phyloP scores from a whole-genome alignment of 2,888 invertebrate genomes.

The Macaria notata region DNA sequence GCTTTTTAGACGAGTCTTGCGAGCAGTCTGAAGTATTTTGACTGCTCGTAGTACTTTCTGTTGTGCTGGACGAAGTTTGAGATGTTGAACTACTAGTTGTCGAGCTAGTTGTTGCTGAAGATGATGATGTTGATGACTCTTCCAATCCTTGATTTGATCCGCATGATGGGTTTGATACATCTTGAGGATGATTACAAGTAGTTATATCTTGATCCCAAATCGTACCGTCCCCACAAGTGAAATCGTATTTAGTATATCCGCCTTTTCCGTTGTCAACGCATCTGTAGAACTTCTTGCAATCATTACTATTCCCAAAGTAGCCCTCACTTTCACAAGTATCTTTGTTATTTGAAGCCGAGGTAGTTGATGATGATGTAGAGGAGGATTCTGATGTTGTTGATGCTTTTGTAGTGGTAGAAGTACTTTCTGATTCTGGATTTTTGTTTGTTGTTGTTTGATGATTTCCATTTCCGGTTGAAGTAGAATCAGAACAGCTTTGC shows the following conservation, averaged over 20 bases:
- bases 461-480: conserved; percentile 36
- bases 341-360: conserved; percentile 35
- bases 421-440: conserved; percentile 39
- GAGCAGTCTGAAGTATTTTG: conserved; percentile 48
- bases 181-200: conserved; percentile 71
- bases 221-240: conserved; percentile 85
- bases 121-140: conserved; percentile 34
- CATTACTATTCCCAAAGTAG: conserved; percentile 82
- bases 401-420: conserved; percentile 33
- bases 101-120: conserved; percentile 32
- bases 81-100: conserved; percentile 22
- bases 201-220: conserved; percentile 85
- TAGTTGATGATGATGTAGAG: conserved; percentile 31
- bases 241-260: conserved; percentile 83
- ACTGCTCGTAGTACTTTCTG: conserved; percentile 38
- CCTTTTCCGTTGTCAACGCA: conserved; percentile 85
- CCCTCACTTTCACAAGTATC: conserved; percentile 80
- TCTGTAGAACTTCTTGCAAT: conserved; percentile 86
- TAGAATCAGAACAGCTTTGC: conserved; percentile 43
- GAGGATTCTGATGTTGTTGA: conserved; percentile 24
- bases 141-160: conserved; percentile 30
- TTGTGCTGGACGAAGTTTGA: conserved; percentile 37
- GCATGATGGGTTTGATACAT: conserved; percentile 65
- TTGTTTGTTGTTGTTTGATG: conserved; percentile 46
- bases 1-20: conserved; percentile 51